Conservation (phyloP, 2,888 invertebrate species). For the Falcaria lacertinaria region DNA sequence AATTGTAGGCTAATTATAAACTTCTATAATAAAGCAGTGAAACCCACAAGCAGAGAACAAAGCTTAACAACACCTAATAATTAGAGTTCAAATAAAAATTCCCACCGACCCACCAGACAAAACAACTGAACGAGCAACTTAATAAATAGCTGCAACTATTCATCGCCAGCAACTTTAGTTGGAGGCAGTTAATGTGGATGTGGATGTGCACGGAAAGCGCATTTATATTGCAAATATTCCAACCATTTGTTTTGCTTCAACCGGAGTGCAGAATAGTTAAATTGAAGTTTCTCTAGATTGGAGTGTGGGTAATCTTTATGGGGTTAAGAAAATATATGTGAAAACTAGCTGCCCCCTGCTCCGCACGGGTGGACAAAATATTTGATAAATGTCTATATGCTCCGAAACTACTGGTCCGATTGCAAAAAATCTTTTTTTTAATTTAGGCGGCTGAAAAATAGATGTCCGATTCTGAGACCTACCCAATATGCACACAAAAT, state of each 20-base stretch:
- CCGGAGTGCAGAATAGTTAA: neutral
- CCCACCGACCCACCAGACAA: neutral
- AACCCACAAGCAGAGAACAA: neutral
- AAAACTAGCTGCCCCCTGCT: too few relatives aligned
- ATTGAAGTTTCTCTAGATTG: neutral
- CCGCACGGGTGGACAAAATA: too few relatives aligned
- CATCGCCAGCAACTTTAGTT: conserved; percentile 16
- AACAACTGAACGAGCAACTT: conserved; percentile 14
- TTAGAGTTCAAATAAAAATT: neutral
- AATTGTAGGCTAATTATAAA: neutral
- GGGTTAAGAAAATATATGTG: too few relatives aligned
- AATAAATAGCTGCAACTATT: conserved; percentile 19
- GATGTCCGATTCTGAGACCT: too few relatives aligned
- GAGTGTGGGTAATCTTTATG: neutral
- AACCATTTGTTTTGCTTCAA: neutral
- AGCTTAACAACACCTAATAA: neutral
- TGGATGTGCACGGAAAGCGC: neutral
- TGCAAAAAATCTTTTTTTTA: too few relatives aligned
- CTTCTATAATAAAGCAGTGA: neutral
- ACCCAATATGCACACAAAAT: too few relatives aligned
- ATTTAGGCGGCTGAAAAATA: too few relatives aligned
- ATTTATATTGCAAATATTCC: conserved; percentile 3
- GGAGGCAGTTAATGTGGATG: conserved; percentile 19
- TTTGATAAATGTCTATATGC: too few relatives aligned
- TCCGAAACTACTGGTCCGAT: too few relatives aligned